A percentile compares a stretch with the other conserved stretches of the same genome.
These are phyloP conservation scores for Brenthis hecate DNA, from an alignment of 2,888 invertebrate genomes.

Conservation along the genomic window DNA sequence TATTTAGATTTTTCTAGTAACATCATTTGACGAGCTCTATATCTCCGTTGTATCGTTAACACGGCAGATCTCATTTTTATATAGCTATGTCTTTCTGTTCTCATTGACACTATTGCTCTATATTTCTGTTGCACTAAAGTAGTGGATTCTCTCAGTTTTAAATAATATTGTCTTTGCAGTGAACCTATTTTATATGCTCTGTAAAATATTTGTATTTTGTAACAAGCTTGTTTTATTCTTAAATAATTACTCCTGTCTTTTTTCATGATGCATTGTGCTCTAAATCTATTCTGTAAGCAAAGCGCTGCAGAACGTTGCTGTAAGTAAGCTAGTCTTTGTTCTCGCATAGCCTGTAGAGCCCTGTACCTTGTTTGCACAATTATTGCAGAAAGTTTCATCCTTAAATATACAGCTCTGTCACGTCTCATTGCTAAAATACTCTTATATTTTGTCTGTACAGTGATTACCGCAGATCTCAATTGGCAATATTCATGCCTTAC, in stretches of 20 bases:
- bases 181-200: constrained; percentile 54
- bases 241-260: constrained; percentile 60
- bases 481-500: constrained; percentile 58
- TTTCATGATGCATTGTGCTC: constrained; percentile 59
- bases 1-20: constrained; percentile 60
- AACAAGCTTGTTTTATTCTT: constrained; percentile 55
- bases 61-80: constrained; percentile 46
- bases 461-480: constrained; percentile 58
- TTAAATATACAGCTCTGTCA: constrained; percentile 57
- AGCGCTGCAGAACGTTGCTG: constrained; percentile 46
- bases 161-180: constrained; percentile 54
- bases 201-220: constrained; percentile 69
- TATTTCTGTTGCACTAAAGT: constrained; percentile 58
- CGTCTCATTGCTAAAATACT: constrained; percentile 57
- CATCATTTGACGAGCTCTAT: constrained; percentile 61
- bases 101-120: constrained; percentile 59
- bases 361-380: constrained; percentile 68
- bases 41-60: constrained; percentile 60
- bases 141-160: constrained; percentile 52
- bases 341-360: constrained; percentile 56
- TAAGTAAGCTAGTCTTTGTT: constrained; percentile 52
- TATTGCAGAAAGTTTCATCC: constrained; percentile 51
- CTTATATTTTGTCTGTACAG: constrained; percentile 70
- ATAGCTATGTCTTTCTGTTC: constrained; percentile 52
- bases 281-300: constrained; percentile 61